These are phyloP conservation scores for Poeciliopsis occidentalis DNA, from an alignment of 2,113 vertebrate genomes.

Conservation along the genomic window DNA sequence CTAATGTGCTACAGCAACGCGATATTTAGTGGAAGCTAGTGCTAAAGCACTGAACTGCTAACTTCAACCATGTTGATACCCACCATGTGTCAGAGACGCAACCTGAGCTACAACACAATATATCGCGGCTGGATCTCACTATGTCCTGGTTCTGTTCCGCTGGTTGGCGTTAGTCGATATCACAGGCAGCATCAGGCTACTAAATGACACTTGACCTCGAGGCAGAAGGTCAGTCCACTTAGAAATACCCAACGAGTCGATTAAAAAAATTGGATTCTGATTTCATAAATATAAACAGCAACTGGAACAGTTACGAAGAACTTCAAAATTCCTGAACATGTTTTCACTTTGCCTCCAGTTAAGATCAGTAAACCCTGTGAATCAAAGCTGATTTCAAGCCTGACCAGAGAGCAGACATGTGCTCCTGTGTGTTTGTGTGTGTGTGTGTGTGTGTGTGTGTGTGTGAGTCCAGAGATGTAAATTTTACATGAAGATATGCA, in stretches of 20 bases:
- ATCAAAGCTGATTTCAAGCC: constrained; percentile 31
- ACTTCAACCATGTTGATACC: no score
- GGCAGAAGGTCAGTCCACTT: background rate
- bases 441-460: background rate
- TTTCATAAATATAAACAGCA: no score
- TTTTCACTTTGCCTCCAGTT: background rate
- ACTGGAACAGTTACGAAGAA: no score
- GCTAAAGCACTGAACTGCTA: no score
- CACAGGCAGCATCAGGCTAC: no score
- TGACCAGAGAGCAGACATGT: constrained; percentile 8
- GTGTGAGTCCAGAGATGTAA: constrained; percentile 7
- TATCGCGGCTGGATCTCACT: no score
- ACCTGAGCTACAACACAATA: no score
- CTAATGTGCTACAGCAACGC: no score
- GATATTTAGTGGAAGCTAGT: no score
- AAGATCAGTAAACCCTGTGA: constrained; percentile 18
- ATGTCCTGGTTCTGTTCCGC: background rate
- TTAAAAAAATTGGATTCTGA: background rate
- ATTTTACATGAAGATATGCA: background rate
- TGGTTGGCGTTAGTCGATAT: background rate
- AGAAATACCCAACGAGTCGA: background rate
- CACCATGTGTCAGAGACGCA: no score
- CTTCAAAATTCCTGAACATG: no score
- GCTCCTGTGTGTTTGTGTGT: no score
- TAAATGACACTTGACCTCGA: background rate